Conservation (phyloP, 2,113 vertebrate species). For the Rhizomys pruinosus region DNA sequence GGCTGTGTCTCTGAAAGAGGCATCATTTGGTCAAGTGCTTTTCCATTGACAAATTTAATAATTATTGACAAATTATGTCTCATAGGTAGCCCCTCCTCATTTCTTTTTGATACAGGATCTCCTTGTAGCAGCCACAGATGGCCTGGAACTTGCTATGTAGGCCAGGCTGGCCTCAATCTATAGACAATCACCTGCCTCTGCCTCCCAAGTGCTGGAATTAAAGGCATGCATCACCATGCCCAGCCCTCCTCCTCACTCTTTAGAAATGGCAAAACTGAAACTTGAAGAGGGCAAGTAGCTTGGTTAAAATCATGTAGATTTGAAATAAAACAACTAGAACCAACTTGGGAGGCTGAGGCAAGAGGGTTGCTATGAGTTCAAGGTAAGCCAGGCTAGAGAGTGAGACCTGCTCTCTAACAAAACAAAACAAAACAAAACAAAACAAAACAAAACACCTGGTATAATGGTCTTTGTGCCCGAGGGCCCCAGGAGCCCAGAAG, state of each 20-base stretch:
- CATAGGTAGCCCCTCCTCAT: background rate
- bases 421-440: background rate
- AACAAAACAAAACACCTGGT: background rate
- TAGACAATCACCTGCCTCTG: background rate
- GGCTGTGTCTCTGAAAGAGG: background rate
- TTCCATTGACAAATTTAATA: background rate
- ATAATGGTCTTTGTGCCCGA: too few species aligned
- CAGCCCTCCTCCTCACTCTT: background rate
- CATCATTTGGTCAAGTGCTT: slow-evolving; percentile 1
- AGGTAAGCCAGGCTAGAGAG: background rate
- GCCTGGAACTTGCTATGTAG: too few species aligned
- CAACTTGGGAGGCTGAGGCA: background rate
- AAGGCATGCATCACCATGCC: background rate
- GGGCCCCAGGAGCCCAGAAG: too few species aligned
- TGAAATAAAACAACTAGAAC: background rate
- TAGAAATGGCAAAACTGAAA: slow-evolving; percentile 32
- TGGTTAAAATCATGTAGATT: background rate
- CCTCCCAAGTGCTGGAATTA: background rate
- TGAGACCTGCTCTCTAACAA: background rate
- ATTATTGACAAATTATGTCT: background rate
- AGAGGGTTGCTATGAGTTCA: background rate
- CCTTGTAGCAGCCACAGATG: too few species aligned
- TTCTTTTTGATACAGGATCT: too few species aligned
- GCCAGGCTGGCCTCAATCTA: too few species aligned
- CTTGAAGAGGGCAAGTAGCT: background rate